Conservation (phyloP, 2,797 vertebrate species). For the Antrozous pallidus region DNA sequence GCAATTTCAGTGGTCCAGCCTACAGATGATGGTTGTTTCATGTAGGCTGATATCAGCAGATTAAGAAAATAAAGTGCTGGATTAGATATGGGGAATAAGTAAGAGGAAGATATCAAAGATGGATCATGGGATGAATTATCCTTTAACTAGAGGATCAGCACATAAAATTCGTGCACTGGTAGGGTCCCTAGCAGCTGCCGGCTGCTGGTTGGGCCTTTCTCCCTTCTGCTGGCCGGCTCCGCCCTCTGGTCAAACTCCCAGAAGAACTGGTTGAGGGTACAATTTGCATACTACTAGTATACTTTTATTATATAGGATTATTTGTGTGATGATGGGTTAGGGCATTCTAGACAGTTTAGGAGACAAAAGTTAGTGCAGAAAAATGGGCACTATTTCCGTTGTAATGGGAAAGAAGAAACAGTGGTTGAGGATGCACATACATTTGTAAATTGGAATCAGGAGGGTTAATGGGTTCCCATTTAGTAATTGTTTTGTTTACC, state of each 20-base stretch:
- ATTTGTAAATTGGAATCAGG: not conserved
- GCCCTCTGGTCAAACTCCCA: too few relatives aligned
- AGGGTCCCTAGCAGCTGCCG: too few relatives aligned
- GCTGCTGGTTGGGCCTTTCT: too few relatives aligned
- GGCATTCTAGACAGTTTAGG: not conserved
- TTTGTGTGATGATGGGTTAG: not conserved
- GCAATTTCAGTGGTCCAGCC: not conserved
- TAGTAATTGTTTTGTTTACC: not conserved
- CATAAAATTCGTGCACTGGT: too few relatives aligned
- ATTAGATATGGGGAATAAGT: not conserved
- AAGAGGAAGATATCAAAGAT: not conserved
- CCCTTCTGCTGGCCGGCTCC: too few relatives aligned
- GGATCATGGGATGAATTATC: not conserved
- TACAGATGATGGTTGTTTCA: not conserved
- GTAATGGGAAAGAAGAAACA: not conserved
- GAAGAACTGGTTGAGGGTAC: too few relatives aligned
- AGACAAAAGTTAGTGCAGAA: not conserved
- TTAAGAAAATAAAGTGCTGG: not conserved
- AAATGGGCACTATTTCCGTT: not conserved
- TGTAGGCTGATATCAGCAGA: not conserved
- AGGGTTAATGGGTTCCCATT: not conserved
- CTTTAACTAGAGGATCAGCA: not conserved
- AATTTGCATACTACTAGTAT: too few relatives aligned
- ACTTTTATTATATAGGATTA: not conserved
- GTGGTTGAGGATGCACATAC: not conserved